Conservation (phyloP, 2,888 invertebrate genomes). For the Tenthredo notha region DNA sequence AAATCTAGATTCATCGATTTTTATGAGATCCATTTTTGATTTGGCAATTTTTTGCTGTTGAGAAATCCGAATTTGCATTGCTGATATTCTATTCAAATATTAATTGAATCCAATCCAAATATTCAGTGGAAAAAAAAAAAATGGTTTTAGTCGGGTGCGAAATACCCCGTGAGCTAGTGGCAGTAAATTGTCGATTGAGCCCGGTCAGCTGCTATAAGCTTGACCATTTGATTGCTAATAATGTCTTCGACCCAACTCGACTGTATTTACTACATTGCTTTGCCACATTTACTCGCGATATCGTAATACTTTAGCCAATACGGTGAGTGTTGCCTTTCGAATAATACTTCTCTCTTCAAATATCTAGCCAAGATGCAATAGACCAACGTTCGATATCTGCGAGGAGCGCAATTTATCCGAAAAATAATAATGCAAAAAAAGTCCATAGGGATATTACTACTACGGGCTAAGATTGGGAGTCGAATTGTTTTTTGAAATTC, state of each 20-base stretch:
- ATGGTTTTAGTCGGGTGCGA: background rate
- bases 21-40: background rate
- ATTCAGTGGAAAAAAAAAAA: background rate
- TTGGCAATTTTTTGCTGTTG: background rate
- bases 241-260: background rate
- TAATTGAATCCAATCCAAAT: background rate
- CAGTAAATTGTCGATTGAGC: constrained; percentile 15
- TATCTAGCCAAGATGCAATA: background rate
- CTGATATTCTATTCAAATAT: background rate
- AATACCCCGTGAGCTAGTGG: background rate
- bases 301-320: background rate
- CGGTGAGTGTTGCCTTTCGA: background rate
- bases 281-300: background rate
- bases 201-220: constrained; percentile 15
- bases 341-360: background rate
- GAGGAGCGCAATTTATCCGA: background rate
- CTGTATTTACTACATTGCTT: background rate
- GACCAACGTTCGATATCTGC: background rate
- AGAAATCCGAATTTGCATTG: background rate
- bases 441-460: background rate
- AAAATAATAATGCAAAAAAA: background rate
- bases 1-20: background rate
- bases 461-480: background rate
- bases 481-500: background rate
- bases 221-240: constrained; percentile 17